Percentiles rank a stretch among this genome's conserved stretches.
These are phyloP conservation scores for Pristionchus mayeri DNA, from an alignment of 2,888 invertebrate species.

Conservation along the genomic window DNA sequence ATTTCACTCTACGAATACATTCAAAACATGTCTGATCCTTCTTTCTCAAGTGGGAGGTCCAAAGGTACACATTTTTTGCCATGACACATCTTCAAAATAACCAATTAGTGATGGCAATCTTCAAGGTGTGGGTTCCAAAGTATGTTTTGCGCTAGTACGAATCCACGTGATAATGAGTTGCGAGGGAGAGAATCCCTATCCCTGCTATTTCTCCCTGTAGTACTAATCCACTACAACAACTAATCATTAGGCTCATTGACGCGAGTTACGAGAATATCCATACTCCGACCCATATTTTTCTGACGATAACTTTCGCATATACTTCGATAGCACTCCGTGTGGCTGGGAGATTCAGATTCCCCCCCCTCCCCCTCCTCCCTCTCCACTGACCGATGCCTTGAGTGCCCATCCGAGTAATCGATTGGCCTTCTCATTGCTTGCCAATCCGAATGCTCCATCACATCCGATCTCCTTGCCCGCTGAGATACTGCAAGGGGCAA, in stretches of 20 bases:
- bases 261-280: too few relatives aligned
- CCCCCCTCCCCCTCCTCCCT: too few relatives aligned
- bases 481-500: background rate
- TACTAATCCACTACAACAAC: too few relatives aligned
- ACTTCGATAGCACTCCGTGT: too few relatives aligned
- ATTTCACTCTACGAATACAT: background rate
- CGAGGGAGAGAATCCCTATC: too few relatives aligned
- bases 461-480: constrained; percentile 47
- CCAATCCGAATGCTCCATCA: constrained; percentile 42
- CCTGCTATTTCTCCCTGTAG: too few relatives aligned
- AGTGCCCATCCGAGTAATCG: background rate
- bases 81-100: background rate
- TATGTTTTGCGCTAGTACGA: background rate
- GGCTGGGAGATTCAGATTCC: too few relatives aligned
- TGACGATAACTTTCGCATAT: too few relatives aligned
- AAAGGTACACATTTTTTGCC: background rate
- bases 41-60: background rate
- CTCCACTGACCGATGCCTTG: background rate
- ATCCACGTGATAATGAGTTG: too few relatives aligned
- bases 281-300: too few relatives aligned
- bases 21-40: background rate
- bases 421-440: constrained; percentile 2
- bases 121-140: background rate
- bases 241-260: too few relatives aligned
- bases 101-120: background rate